Evolutionary conservation across 2,113 vertebrate species (phyloP).

Genomic region (Gallinago media): DNA sequence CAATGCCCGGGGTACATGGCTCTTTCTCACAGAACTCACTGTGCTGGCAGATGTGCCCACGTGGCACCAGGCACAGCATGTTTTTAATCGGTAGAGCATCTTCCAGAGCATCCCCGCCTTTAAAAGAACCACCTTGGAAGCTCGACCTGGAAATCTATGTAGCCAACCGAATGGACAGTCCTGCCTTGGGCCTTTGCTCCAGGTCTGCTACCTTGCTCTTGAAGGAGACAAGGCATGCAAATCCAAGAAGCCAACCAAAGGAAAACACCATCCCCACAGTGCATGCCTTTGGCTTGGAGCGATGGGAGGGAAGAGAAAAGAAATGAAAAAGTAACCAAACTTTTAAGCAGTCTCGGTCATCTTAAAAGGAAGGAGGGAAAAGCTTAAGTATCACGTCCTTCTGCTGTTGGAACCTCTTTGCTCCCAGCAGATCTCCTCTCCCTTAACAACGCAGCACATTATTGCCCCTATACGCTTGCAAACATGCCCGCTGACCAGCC

Average conservation of each 20-base stretch:
- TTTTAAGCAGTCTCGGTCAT: neutral
- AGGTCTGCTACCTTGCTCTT: neutral
- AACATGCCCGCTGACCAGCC: fast-evolving
- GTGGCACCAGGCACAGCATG: fast-evolving
- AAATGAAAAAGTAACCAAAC: neutral
- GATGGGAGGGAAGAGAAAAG: neutral
- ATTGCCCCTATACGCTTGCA: neutral
- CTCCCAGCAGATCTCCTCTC: neutral
- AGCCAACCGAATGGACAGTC: fast-evolving
- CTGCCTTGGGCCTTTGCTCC: fast-evolving
- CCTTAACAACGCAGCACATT: fast-evolving
- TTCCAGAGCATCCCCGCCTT: neutral
- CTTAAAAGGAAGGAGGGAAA: neutral
- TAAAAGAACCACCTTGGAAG: neutral
- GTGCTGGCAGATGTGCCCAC: neutral
- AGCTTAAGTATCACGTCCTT: neutral
- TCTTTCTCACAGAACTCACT: neutral
- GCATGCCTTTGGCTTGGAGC: neutral
- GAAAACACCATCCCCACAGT: neutral
- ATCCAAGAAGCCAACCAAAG: neutral
- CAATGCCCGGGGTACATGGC: fast-evolving
- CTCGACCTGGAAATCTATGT: neutral
- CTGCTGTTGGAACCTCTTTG: neutral
- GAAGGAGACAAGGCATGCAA: neutral
- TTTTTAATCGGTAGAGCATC: neutral